Evolutionary conservation across 2,888 invertebrate genomes (phyloP).

Genomic region (Nasonovia ribisnigri): DNA sequence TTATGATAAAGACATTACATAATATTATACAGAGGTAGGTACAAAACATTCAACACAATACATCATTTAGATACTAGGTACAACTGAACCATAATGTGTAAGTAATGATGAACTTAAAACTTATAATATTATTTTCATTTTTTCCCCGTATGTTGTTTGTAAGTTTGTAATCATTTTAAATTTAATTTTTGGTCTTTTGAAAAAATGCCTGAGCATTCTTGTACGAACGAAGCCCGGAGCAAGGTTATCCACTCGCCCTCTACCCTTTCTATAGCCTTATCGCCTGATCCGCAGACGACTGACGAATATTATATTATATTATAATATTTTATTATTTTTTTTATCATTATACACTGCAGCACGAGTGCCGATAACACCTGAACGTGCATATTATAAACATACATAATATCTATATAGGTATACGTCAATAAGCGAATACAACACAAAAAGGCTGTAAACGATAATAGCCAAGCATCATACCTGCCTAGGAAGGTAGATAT

Average conservation of each 20-base stretch:
- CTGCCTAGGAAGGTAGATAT: not conserved
- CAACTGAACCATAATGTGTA: not conserved
- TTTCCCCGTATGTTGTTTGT: not conserved
- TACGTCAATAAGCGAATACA: not conserved
- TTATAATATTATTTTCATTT: not conserved
- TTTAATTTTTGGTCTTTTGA: not conserved
- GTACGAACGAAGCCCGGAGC: not conserved
- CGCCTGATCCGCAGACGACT: not conserved
- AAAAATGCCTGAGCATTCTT: not conserved
- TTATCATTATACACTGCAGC: not conserved
- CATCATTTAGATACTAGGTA: not conserved
- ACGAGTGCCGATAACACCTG: not conserved
- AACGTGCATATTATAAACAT: not conserved
- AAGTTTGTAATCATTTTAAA: not conserved
- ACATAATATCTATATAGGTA: not conserved
- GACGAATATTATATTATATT: not conserved
- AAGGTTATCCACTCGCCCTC: not conserved
- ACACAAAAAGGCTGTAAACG: not conserved
- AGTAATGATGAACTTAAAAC: not conserved
- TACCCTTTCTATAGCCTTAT: not conserved
- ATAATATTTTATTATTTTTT: not conserved
- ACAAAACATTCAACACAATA: too few species aligned
- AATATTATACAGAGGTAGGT: too few species aligned
- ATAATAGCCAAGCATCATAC: not conserved
- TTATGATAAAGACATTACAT: too few species aligned